Base-by-base conservation (phyloP, 1,140 invertebrate species). In the Portunus trituberculatus region DNA sequence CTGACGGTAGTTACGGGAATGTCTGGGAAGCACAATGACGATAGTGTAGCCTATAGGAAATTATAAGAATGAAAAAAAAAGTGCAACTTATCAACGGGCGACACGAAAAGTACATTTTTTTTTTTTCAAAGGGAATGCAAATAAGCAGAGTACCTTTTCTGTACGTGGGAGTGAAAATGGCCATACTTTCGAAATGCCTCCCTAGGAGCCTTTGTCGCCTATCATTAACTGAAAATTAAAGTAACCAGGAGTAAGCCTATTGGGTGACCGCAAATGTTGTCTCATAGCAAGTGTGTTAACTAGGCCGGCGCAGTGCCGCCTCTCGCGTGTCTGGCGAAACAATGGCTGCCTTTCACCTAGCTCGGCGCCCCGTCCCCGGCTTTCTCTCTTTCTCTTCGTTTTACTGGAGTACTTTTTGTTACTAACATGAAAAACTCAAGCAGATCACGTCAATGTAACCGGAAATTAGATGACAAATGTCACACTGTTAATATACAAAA, bases 241-340 rank as follows among this genome's bases (percentile, higher is more conserved):
- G 8, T 12, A 76, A 20, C 6, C 8, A n/a, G 67, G 10, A n/a
- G 67, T 76, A n/a, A 76, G 67, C 67, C 67, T 76, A 76, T 25
- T n/a, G 67, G 67, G 67, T 76, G 67, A 76, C 67, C 67, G 67
- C 25, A 76, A 76, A 20, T 76, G 67, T n/a, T 76, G 12, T 76
- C 67, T n/a, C 67, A n/a, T 59, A n/a, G 20, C 67, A n/a, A 7
- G 67, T n/a, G 20, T n/a, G 67, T 7, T 76, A 59, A 59, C 67
- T n/a, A 76, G 67, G 20, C 0, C 20, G 67, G n/a, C 25, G 20
- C 7, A 14, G 67, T n/a, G 67, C 67, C 25, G 67, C 67, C 67
- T n/a, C 67, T 76, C 67, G 67, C 67, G 67, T 76, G 67, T 76
- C 67, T 76, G 67, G 67, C 67, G 20, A 76, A 59, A 76, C 67